Evolutionary conservation across 2,113 vertebrate species (phyloP), one percentile per base, ranked within the genome.

Genomic region (Calypte anna): DNA sequence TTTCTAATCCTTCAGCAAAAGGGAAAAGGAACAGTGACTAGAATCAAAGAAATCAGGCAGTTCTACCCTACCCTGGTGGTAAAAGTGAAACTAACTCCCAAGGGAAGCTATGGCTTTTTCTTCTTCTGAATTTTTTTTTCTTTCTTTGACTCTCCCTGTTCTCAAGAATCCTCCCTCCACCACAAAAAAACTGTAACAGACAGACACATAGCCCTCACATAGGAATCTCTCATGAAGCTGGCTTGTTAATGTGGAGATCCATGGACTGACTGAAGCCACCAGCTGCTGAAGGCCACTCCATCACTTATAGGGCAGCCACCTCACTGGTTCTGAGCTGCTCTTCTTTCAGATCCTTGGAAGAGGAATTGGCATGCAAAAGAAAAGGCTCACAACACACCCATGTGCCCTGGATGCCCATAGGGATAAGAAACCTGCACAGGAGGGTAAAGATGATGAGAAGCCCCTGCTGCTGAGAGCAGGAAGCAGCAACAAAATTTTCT

Each of bases 161-260:
- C 7, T 25, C 3, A 1, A 83, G 16, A 30, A 43, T 20, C 18
- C 2, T 54, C 4, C 12, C 18, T 6, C 51, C 75, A 0, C 3
- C 4, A 9, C 43, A 81, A 33, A 13, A 61, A 81, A 81, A 43
- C 14, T 15, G 4, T 33, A 18, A 20, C 3, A 19, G 36, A 68
- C 4, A 87, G 53, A 62, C 27, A 14, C 1, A 2, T 11, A 31
- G 19, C 3, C 21, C 13, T 28, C 50, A 44, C 8, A 61, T 27
- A 85, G 24, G 79, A 91, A 40, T 4, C 14, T n/a, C 7, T 40
- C 20, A 72, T 11, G 10, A 51, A 78, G 9, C 24, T 55, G 13
- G 17, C 55, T 48, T 75, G 22, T 43, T 70, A 46, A 66, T 12
- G 9, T 20, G 20, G n/a, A 23, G 13, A 43, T 14, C 30, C 38